Evolutionary conservation across 2,113 vertebrate species (phyloP).

Genomic region (Chelonoidis abingdonii): DNA sequence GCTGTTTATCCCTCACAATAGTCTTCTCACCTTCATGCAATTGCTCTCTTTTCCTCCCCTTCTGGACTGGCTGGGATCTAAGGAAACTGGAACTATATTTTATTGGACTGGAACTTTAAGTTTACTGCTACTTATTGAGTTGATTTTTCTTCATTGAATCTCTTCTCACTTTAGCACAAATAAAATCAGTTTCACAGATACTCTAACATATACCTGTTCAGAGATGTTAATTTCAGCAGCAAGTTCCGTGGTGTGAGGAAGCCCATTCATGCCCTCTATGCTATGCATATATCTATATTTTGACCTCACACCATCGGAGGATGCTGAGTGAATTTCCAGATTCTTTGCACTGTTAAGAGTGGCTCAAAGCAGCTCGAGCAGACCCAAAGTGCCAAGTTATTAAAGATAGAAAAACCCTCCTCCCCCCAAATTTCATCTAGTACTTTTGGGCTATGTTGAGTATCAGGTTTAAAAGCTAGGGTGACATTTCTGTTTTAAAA

Average conservation of each 20-base stretch:
- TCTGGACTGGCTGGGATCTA: background rate
- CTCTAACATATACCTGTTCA: background rate
- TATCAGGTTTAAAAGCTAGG: background rate
- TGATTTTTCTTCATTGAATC: background rate
- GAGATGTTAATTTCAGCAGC: background rate
- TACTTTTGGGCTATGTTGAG: background rate
- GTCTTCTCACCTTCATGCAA: background rate
- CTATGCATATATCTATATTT: background rate
- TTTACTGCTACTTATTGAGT: background rate
- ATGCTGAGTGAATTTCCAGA: background rate
- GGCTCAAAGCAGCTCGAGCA: fast-evolving
- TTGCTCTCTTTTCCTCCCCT: background rate
- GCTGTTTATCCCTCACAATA: background rate
- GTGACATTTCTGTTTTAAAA: background rate
- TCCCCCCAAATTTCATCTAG: background rate
- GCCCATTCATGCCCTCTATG: background rate
- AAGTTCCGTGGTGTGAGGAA: background rate
- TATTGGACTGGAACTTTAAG: background rate
- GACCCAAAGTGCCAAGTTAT: background rate
- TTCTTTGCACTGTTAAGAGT: background rate
- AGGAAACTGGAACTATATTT: background rate
- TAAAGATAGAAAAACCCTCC: background rate
- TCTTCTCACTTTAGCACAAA: background rate
- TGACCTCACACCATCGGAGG: background rate
- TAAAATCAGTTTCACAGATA: background rate